Evolutionary conservation across 2,113 vertebrate species (phyloP), one percentile per base, ranked within the genome.

Genomic region (Romanogobio albipinnatus): DNA sequence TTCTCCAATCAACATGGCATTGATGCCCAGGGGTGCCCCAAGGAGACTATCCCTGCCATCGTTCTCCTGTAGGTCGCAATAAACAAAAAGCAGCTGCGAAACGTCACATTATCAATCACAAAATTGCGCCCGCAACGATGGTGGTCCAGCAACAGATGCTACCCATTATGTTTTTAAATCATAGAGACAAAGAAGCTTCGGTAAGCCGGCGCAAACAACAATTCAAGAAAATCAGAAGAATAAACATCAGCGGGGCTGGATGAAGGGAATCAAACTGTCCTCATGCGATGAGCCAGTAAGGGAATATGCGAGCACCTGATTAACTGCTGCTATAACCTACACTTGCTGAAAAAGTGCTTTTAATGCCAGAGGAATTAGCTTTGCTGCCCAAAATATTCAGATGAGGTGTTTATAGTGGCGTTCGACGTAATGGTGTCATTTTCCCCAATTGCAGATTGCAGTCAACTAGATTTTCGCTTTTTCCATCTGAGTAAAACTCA

Each of bases 71-170:
- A n/a, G 29, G 51, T 22, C 8, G 9, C 24, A n/a, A 59, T 58
- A 59, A 77, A 77, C 33, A 58, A 58, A 36, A 43, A 78, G 29
- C 56, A 61, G 43, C 36, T 59, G 53, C 33, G 14, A 43, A 78
- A 43, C 6, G 45, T 13, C 33, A 61, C 6, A 24, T 79, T 61
- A 79, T 79, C 76, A 79, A 59, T 47, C n/a, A 43, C 56, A 15
- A 78, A 59, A n/a, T 39, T 11, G 3, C 6, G 15, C 24, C n/a
- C 10, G 36, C 33, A 61, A 61, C 9, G 3, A 43, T 45, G 76
- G 56, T 62, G 76, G 36, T 79, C 76, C 43, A 19, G 4, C 15
- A 81, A 81, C 78, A 81, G 43, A 81, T 66, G 78, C 43, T 51
- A 47, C 39, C 13, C 13, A 81, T 66, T 66, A 81, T 7, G 43